These are phyloP conservation scores for Hirtodrosophila duncani DNA, from an alignment of 2,888 invertebrate species.

Conservation along the genomic window DNA sequence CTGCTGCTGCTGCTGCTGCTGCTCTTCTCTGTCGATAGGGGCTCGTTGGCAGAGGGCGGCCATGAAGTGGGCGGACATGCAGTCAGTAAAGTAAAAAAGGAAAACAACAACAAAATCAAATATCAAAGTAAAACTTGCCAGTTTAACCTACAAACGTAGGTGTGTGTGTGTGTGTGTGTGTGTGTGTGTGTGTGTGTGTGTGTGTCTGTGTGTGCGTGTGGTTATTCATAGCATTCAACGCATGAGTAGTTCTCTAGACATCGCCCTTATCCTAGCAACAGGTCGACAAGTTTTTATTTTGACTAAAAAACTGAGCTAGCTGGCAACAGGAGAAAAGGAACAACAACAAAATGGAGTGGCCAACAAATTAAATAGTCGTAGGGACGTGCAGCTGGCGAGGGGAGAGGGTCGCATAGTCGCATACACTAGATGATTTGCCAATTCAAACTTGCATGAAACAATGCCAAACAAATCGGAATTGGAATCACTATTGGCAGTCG, in stretches of 20 bases:
- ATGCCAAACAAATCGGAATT: conserved; percentile 49
- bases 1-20: too few species aligned
- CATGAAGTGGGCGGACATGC: conserved; percentile 10
- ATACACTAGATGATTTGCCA: conserved; percentile 56
- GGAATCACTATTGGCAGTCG: conserved; percentile 9
- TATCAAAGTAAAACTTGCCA: conserved; percentile 53
- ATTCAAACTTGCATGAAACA: conserved; percentile 68
- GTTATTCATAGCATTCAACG: conserved; percentile 25
- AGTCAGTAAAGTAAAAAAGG: conserved; percentile 16
- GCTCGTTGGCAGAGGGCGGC: conserved; percentile 1
- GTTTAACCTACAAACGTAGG: not conserved
- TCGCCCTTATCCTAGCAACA: conserved; percentile 66
- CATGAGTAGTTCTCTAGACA: conserved; percentile 56
- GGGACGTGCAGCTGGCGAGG: conserved; percentile 1
- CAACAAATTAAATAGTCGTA: conserved; percentile 11
- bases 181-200: conserved; percentile 9
- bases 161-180: conserved; percentile 1
- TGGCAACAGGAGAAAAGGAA: conserved; percentile 19
- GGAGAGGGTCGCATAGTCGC: conserved; percentile 27
- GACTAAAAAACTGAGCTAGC: conserved; percentile 47
- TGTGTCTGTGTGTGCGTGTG: not conserved
- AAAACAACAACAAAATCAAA: conserved; percentile 52
- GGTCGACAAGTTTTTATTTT: conserved; percentile 61
- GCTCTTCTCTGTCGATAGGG: too few species aligned
- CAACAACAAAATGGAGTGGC: conserved; percentile 13